Base-by-base conservation (phyloP, 2,113 vertebrate species). In the Lonchura striata region DNA sequence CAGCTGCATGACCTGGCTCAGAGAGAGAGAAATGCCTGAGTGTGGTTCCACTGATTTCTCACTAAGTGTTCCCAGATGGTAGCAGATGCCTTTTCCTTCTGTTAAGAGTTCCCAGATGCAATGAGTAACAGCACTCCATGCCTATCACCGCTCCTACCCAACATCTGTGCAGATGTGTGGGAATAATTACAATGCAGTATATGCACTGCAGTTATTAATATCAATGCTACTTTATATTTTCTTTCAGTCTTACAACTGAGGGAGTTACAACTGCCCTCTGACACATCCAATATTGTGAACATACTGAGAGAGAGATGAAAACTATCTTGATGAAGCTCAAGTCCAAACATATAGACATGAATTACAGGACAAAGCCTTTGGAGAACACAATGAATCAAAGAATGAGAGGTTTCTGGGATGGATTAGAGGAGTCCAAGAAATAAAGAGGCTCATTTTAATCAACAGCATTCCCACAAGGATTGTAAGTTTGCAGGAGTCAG, bases 71-170 rank as follows among this genome's bases (percentile, higher is more conserved):
- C 87, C 71, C 96, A 95, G 78, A 91, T 63, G 59, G 59, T 28
- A 53, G 61, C 74, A 90, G 81, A 89, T 39, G 23, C 52, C 46
- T 90, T 72, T 89, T 85, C 61, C 70, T 91, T 90, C 75, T 88
- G 66, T 39, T 86, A 50, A 94, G 88, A 33, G 41, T 70, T 97
- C 84, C 90, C 94, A 96, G 84, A 79, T 91, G 90, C 35, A 84
- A 57, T 35, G 53, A 14, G 18, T 41, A 84, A 57, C 53, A 74
- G 78, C 49, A 20, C 61, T 87, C 2, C 0, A 2, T 61, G 63
- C 53, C 1, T 3, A 92, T 76, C 59, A 68, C 64, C 49, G 81
- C 50, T 85, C 61, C 78, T 49, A 12, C 13, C 75, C 59, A 66
- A 69, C 88, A 87, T 84, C 69, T 84, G 84, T 56, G 59, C 21